Base-by-base conservation (phyloP, 2,113 vertebrate species). In the Passer domesticus region DNA sequence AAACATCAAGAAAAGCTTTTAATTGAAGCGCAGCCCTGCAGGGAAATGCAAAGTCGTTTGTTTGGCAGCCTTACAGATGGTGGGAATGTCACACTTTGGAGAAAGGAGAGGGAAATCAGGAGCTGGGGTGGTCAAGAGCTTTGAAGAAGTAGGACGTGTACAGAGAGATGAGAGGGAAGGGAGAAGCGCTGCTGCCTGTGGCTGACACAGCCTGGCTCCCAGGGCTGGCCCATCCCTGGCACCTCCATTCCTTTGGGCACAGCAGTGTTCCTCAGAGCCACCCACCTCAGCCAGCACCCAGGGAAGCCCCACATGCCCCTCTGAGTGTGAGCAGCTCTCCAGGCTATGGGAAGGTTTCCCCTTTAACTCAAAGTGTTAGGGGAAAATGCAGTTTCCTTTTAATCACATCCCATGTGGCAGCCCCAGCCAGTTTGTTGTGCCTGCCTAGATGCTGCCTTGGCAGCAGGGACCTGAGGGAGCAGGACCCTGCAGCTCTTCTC, bases 251-350 rank as follows among this genome's bases (percentile, higher is more conserved):
- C 60, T 19, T 8, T 25, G 59, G n/a, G 43, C 15, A n/a, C 44
- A 9, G 59, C 23, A 12, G 23, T 1, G 0, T n/a, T 30, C 46
- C 47, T 39, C 0, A 0, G 39, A 9, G 23, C 3, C 2, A 0
- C 25, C 66, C 31, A n/a, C 11, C 41, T 27, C 66, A 62, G 66
- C 13, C 41, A 31, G 60, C n/a, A 21, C 21, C 10, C 19, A 27
- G 52, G 41, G 23, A 23, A 68, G 27, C 41, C 73, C 44, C 31
- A 2, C 21, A 23, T 9, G 11, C 43, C 35, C 22, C 4, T 1
- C 49, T 19, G 63, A 39, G 43, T 3, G 20, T 22, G 31, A 10
- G 50, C 2, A 1, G 27, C 23, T 39, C 52, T 25, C n/a, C 41
- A 35, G 21, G 14, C 33, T 44, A 2, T 15, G 24, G 63, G 16